A percentile compares a stretch with the other conserved stretches of the same genome.
Evolutionary conservation across 2,113 vertebrate species (phyloP).

Genomic region (Amphiprion percula): DNA sequence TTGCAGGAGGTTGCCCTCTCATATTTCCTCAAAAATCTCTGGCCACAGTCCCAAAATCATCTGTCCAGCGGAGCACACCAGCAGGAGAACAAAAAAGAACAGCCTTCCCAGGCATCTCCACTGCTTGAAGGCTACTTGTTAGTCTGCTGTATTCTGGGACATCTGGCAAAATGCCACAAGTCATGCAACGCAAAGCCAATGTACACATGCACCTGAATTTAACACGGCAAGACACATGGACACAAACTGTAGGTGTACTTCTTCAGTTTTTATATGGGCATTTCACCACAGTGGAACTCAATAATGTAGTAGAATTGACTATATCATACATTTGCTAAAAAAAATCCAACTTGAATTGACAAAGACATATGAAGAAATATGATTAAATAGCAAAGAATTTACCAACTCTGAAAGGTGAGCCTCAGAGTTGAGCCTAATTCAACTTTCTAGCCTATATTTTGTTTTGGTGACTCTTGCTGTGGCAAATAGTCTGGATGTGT

Average conservation of each 20-base stretch:
- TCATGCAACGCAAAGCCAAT: constrained; percentile 25
- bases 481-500: not conserved
- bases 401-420: no score
- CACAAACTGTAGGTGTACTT: constrained; percentile 21
- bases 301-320: no score
- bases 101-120: constrained; percentile 41
- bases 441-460: not conserved
- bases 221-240: constrained; percentile 27
- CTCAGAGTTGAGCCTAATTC: no score
- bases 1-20: constrained; percentile 71
- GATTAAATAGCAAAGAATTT: no score
- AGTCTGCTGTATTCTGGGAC: constrained; percentile 50
- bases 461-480: no score
- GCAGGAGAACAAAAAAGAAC: constrained; percentile 44
- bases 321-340: no score
- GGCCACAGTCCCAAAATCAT: constrained; percentile 65
- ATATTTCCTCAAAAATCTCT: constrained; percentile 69
- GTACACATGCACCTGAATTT: constrained; percentile 44
- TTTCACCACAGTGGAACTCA: not conserved
- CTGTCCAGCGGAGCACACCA: constrained; percentile 60
- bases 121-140: constrained; percentile 58
- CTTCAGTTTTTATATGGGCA: not conserved
- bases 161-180: constrained; percentile 51
- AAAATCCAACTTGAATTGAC: no score
- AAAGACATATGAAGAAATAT: no score